Evolutionary conservation across 2,113 vertebrate species (phyloP).

Genomic region (Dicentrarchus labrax): DNA sequence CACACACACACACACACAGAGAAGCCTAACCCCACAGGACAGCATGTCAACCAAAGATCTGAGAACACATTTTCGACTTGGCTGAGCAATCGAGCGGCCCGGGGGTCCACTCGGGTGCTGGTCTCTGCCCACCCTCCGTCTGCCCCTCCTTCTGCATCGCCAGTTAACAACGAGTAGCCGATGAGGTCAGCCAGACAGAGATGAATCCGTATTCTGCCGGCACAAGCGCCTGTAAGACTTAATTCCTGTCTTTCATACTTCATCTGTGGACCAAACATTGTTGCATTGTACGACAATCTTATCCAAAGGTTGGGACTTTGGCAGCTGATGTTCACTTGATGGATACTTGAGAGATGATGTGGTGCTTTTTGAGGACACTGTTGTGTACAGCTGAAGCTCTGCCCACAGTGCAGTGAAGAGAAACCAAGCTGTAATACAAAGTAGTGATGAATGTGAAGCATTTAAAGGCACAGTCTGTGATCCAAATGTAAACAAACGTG

Average conservation of each 20-base stretch:
- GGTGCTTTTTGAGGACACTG: not conserved
- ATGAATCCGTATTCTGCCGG: slow-evolving; percentile 73
- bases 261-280: slow-evolving; percentile 30
- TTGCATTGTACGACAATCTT: not conserved
- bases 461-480: slow-evolving; percentile 6
- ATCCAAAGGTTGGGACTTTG: slow-evolving; percentile 29
- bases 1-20: slow-evolving; percentile 40
- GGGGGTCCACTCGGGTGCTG: slow-evolving; percentile 72
- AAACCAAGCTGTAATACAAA: not conserved
- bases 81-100: slow-evolving; percentile 79
- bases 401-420: not conserved
- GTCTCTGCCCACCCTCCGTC: slow-evolving; percentile 69
- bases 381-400: slow-evolving; percentile 5
- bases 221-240: slow-evolving; percentile 65
- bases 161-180: slow-evolving; percentile 61
- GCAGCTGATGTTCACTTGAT: slow-evolving; percentile 18
- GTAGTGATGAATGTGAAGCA: not conserved
- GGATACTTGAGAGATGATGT: slow-evolving; percentile 3
- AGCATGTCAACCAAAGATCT: slow-evolving; percentile 82
- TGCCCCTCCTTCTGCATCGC: slow-evolving; percentile 68
- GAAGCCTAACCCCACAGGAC: slow-evolving; percentile 72
- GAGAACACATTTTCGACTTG: slow-evolving; percentile 85
- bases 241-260: slow-evolving; percentile 50
- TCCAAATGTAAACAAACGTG: not conserved
- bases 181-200: slow-evolving; percentile 70